phyloP scores from a whole-genome alignment of 92 coral and sea anemone species.

The Blastomussa wellsi region DNA sequence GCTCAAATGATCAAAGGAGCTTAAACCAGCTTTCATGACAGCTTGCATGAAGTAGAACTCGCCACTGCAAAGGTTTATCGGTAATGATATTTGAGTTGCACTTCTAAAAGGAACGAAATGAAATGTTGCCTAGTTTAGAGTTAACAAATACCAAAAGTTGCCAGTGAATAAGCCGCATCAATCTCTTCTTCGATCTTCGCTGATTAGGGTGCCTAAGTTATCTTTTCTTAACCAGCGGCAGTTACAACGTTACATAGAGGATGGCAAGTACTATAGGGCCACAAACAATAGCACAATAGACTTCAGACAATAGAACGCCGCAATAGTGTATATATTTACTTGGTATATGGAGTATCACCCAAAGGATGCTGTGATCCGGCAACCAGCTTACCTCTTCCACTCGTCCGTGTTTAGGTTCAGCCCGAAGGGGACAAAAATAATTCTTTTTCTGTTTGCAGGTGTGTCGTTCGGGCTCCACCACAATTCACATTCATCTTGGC shows the following conservation, averaged over 20 bases:
- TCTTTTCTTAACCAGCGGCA: no score
- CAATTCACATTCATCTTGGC: conserved; percentile 61
- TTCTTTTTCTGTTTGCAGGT: conserved; percentile 4
- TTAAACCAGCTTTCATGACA: conserved; percentile 72
- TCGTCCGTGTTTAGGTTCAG: conserved; percentile 2
- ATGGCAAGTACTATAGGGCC: no score
- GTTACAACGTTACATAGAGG: no score
- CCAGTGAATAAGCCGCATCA: no score
- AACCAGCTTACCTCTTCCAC: conserved; percentile 17
- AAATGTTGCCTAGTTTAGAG: background rate
- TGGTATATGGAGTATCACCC: no score
- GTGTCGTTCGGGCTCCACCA: conserved; percentile 61
- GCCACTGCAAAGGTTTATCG: conserved; percentile 51
- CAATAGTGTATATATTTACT: no score
- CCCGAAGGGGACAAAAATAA: conserved; percentile 21
- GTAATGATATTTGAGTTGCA: conserved; percentile 55
- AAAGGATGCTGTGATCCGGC: background rate
- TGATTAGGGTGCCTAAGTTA: no score
- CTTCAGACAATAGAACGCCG: no score
- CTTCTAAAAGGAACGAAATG: conserved; percentile 32
- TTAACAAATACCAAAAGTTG: background rate
- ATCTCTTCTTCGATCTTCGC: no score
- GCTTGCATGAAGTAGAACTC: conserved; percentile 73
- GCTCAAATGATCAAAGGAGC: conserved; percentile 61
- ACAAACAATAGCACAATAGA: no score